phyloP scores from a whole-genome alignment of 2,113 vertebrate genomes.

The Erythrocercus mccallii region DNA sequence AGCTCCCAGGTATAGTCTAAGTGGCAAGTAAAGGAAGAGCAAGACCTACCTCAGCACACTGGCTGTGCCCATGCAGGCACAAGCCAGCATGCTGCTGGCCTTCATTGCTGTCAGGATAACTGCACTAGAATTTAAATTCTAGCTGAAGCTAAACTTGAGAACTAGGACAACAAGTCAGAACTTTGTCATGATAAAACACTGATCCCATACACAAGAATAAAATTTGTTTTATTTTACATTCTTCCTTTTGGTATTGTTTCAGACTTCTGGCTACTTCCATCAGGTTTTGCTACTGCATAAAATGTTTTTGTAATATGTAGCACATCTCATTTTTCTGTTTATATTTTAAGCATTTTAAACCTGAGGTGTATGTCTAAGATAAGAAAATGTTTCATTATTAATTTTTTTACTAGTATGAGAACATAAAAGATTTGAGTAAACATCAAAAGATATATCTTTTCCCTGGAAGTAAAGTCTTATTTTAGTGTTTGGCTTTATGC shows the following conservation, averaged over 20 bases:
- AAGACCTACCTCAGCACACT: background rate
- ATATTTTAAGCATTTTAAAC: background rate
- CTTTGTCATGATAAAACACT: background rate
- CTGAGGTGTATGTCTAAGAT: background rate
- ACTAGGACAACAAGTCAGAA: background rate
- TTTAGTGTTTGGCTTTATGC: background rate
- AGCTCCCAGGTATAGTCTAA: background rate
- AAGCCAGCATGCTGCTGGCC: background rate
- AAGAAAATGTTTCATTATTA: background rate
- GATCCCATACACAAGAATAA: background rate
- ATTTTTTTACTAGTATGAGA: background rate
- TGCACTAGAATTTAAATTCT: background rate
- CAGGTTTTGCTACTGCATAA: background rate
- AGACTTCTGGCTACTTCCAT: background rate
- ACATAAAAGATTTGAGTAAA: background rate
- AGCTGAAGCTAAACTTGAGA: background rate
- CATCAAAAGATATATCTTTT: background rate
- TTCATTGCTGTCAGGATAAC: rapidly evolving
- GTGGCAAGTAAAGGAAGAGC: background rate
- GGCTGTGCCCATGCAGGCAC: too few species aligned
- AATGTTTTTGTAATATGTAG: background rate
- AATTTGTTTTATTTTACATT: background rate
- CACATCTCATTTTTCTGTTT: background rate
- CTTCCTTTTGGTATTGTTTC: background rate
- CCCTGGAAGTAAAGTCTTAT: background rate